Percentiles rank a stretch among this genome's conserved stretches.
phyloP scores from a whole-genome alignment of 2,113 vertebrate genomes.

The Callaeas wilsoni region DNA sequence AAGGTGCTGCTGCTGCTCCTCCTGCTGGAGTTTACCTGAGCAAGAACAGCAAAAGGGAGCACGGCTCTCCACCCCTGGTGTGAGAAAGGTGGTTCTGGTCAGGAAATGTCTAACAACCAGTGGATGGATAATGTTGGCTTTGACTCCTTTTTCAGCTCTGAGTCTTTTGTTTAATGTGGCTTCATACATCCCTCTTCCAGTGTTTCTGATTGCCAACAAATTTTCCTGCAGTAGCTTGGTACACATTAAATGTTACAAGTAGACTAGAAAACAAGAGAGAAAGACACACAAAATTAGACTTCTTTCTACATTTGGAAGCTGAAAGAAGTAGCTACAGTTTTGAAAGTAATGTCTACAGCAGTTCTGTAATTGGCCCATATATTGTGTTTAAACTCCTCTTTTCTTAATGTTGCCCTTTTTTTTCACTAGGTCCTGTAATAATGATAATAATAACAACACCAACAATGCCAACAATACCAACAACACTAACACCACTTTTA shows the following conservation, averaged over 20 bases:
- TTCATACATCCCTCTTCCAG: not conserved
- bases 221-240: not conserved
- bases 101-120: not conserved
- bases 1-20: not conserved
- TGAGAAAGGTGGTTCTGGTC: not conserved
- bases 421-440: not conserved
- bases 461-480: not conserved
- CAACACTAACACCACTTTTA: not conserved
- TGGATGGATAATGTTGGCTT: not conserved
- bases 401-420: not conserved
- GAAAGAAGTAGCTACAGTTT: not conserved
- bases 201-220: not conserved
- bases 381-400: not conserved
- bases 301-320: not conserved
- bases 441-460: not conserved
- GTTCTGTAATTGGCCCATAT: not conserved
- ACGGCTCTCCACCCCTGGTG: accelerated
- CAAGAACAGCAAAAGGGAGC: not conserved
- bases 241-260: not conserved
- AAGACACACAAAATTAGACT: not conserved
- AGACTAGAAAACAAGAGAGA: not conserved
- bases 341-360: not conserved
- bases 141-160: not conserved
- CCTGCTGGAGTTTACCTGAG: not conserved
- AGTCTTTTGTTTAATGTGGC: not conserved